These are phyloP conservation scores for Odontocerum albicorne DNA, from an alignment of 2,888 invertebrate genomes.

Conservation along the genomic window DNA sequence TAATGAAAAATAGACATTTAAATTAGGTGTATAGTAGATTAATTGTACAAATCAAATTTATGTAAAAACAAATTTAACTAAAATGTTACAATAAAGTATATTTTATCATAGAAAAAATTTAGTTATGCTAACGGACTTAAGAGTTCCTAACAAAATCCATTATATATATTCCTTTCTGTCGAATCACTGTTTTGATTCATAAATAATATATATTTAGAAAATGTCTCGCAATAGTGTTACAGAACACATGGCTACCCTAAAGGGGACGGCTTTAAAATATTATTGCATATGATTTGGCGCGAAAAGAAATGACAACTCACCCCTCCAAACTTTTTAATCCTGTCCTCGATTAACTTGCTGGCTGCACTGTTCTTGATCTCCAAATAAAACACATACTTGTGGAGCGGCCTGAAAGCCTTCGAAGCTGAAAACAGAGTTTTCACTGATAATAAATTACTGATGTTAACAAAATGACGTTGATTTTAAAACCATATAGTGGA, in stretches of 20 bases:
- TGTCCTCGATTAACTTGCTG: constrained; percentile 65
- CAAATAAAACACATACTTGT: constrained; percentile 73
- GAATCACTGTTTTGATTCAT: neutral
- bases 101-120: too few relatives aligned
- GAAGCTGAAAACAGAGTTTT: constrained; percentile 39
- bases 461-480: constrained; percentile 8
- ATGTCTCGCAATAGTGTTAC: too few relatives aligned
- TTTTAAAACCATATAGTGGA: constrained; percentile 21
- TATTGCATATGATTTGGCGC: constrained; percentile 24
- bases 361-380: constrained; percentile 72
- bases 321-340: constrained; percentile 72
- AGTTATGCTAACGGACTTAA: too few relatives aligned
- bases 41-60: too few relatives aligned
- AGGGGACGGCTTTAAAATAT: constrained; percentile 18
- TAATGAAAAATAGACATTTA: too few relatives aligned
- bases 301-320: constrained; percentile 53
- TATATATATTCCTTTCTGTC: too few relatives aligned
- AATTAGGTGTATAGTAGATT: too few relatives aligned
- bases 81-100: too few relatives aligned
- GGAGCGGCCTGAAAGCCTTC: constrained; percentile 59
- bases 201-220: too few relatives aligned
- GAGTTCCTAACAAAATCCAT: too few relatives aligned
- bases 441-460: constrained; percentile 2
- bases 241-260: too few relatives aligned
- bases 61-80: too few relatives aligned